Evolutionary conservation across 2,113 vertebrate species (phyloP).

Genomic region (Podarcis muralis): DNA sequence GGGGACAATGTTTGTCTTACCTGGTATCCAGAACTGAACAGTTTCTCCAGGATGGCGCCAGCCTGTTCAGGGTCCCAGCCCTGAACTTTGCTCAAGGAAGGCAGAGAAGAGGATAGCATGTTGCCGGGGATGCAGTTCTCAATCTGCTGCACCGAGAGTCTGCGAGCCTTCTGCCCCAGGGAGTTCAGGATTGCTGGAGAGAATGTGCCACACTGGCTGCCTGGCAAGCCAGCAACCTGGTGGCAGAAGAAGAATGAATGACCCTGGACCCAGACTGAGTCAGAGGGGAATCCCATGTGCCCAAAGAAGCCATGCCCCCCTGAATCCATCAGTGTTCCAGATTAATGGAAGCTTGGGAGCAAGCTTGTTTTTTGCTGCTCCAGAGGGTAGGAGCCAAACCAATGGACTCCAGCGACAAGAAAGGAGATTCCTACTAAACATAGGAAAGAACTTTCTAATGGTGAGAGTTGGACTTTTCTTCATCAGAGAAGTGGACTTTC

Average conservation of each 20-base stretch:
- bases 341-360: no score
- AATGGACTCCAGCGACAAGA: no score
- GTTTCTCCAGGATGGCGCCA: constrained; percentile 20
- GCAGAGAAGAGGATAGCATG: constrained; percentile 40
- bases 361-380: no score
- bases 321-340: no score
- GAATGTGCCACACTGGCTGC: constrained; percentile 39
- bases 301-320: not conserved
- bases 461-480: no score
- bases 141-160: constrained; percentile 33
- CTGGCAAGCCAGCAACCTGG: constrained; percentile 51
- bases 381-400: no score
- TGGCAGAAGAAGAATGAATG: not conserved
- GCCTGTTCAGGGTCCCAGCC: constrained; percentile 49
- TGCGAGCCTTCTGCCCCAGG: constrained; percentile 15
- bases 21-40: constrained; percentile 54
- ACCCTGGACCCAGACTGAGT: not conserved
- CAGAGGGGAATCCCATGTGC: not conserved
- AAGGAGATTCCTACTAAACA: no score
- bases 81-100: not conserved
- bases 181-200: not conserved
- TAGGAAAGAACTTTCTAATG: no score
- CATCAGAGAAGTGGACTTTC: no score
- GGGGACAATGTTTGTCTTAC: constrained; percentile 11
- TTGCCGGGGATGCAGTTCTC: not conserved